Base-by-base conservation (phyloP, 1,140 invertebrate species). In the Calycopis cecrops region DNA sequence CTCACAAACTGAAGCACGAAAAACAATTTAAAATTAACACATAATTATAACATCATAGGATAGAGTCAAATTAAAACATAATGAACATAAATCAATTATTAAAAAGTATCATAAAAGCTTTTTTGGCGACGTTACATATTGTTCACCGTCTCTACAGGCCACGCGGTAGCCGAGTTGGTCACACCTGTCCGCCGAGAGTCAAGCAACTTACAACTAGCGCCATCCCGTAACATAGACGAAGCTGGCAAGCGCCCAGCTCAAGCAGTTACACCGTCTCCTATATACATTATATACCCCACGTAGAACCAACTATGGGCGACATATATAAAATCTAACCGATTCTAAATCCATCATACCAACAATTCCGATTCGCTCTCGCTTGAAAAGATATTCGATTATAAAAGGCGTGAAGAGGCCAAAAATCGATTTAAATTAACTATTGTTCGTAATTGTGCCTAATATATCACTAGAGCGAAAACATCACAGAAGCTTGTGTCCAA, bases 91-190 rank as follows among this genome's bases (percentile, higher is more conserved):
- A 59, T 52, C 51, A 16, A 51, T 59, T 59, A 48, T 64, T 67
- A 68, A 68, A 70, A 68, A 70, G n/a, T 50, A 69, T 78, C 63
- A 58, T 68, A 78, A 85, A 86, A 79, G 79, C 75, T 74, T 63
- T 59, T 59, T 79, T 75, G 67, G 73, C 76, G 74, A 73, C 77
- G 79, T 73, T 76, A 79, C 76, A 84, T 76, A 83, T 85, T 82
- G 62, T 61, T 82, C 67, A 69, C 74, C 75, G 83, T 83, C 72
- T 73, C 73, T 28, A 72, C 75, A 67, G 71, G 78, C 79, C 80
- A 81, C 82, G 81, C 70, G 70, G 71, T 82, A 80, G 79, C 79
- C 79, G 79, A 74, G 83, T 86, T 86, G 83, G 83, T 85, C 83
- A 86, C 73, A 74, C 72, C 64, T 75, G 69, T 77, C 75, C 69